These are phyloP conservation scores for Phania funesta DNA, from an alignment of 2,888 invertebrate species.

Conservation along the genomic window DNA sequence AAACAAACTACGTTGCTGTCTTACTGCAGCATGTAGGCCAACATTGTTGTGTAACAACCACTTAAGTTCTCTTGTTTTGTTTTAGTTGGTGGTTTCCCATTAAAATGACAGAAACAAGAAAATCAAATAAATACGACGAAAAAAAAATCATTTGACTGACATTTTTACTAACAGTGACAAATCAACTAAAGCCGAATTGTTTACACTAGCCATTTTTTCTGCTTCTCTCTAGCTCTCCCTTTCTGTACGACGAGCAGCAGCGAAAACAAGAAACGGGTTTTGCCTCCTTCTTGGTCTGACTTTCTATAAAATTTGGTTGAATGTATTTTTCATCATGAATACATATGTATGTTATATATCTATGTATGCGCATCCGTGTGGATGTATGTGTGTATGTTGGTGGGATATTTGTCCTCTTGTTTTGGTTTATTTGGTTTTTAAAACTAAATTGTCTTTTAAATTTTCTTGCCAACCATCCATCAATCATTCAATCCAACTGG, in stretches of 20 bases:
- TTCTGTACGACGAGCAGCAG: background rate
- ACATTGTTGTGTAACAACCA: background rate
- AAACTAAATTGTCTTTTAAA: conserved; percentile 6
- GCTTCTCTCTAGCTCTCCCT: no score
- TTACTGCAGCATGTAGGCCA: background rate
- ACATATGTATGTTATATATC: no score
- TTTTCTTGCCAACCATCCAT: conserved; percentile 19
- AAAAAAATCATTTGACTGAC: conserved; percentile 24
- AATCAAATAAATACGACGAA: background rate
- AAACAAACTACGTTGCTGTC: background rate
- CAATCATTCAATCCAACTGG: conserved; percentile 37
- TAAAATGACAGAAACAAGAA: background rate
- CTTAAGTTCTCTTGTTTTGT: background rate
- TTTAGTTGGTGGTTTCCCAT: conserved; percentile 3
- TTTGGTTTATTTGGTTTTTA: background rate
- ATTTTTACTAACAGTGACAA: conserved; percentile 52
- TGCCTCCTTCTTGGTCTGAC: background rate
- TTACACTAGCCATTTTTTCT: background rate
- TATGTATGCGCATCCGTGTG: no score
- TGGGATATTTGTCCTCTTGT: no score
- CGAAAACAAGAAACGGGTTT: background rate
- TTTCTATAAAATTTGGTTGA: conserved; percentile 3
- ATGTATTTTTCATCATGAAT: background rate
- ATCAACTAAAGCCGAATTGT: conserved; percentile 31
- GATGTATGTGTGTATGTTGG: background rate